Evolutionary conservation across 2,113 vertebrate genomes (phyloP).

Genomic region (Ornithorhynchus anatinus): DNA sequence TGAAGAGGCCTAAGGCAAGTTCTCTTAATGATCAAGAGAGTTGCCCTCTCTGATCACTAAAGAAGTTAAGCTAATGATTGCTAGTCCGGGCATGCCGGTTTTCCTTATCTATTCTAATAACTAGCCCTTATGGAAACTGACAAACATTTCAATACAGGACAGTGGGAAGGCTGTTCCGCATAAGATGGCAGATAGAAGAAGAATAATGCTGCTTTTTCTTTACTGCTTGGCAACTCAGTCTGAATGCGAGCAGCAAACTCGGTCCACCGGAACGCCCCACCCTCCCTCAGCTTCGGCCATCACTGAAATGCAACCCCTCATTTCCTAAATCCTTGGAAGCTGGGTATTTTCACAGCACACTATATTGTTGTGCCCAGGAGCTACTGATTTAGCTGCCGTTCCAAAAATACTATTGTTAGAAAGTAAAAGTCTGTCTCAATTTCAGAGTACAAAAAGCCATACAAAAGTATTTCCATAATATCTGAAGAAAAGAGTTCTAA

Average conservation of each 20-base stretch:
- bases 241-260: background rate
- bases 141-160: no score
- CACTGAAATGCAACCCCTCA: background rate
- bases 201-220: background rate
- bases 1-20: background rate
- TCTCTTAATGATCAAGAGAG: background rate
- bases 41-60: background rate
- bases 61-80: no score
- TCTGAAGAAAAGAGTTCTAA: slow-evolving; percentile 28
- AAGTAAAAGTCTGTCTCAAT: slow-evolving; percentile 29
- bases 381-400: slow-evolving; percentile 34
- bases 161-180: no score
- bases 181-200: no score
- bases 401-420: slow-evolving; percentile 38
- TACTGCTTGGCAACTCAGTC: background rate
- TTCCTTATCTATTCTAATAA: no score
- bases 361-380: slow-evolving; percentile 19
- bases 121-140: no score
- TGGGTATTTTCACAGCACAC: background rate
- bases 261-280: background rate
- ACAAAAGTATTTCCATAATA: slow-evolving; percentile 50
- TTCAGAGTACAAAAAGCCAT: slow-evolving; percentile 59
- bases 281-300: background rate
- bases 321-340: background rate
- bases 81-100: no score